Evolutionary conservation across 1,140 invertebrate species (phyloP).

Genomic region (Trichonephila clavipes): DNA sequence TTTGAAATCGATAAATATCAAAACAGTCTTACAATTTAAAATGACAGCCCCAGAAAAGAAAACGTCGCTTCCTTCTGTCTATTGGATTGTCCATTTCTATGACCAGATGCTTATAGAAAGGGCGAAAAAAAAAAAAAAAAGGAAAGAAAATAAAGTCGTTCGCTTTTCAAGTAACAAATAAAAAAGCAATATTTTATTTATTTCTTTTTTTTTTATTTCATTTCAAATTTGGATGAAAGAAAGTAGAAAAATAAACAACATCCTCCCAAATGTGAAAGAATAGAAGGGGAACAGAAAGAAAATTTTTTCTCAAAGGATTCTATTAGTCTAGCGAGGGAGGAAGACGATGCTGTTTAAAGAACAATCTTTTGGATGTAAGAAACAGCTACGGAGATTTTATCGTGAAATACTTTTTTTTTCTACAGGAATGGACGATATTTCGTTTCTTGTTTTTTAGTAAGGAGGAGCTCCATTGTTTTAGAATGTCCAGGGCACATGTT

Average conservation of each 20-base stretch:
- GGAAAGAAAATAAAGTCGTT: not conserved
- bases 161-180: not conserved
- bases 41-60: not conserved
- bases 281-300: not conserved
- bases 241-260: not conserved
- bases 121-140: not conserved
- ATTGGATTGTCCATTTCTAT: constrained; percentile 3
- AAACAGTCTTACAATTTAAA: not conserved
- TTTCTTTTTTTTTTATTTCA: not conserved
- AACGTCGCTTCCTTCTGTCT: not conserved
- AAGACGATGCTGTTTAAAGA: constrained; percentile 6
- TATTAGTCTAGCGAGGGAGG: not conserved
- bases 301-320: not conserved
- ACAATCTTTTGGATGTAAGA: constrained; percentile 23
- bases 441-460: not conserved
- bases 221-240: constrained; percentile 11
- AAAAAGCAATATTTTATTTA: not conserved
- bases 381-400: constrained; percentile 30
- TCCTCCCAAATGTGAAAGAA: not conserved
- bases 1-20: not conserved
- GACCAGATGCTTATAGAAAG: not conserved
- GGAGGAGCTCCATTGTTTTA: not conserved
- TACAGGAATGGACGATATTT: not conserved
- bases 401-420: not conserved
- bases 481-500: constrained; percentile 23